phyloP scores from a whole-genome alignment of 1,140 invertebrate genomes.

The Apis laboriosa region DNA sequence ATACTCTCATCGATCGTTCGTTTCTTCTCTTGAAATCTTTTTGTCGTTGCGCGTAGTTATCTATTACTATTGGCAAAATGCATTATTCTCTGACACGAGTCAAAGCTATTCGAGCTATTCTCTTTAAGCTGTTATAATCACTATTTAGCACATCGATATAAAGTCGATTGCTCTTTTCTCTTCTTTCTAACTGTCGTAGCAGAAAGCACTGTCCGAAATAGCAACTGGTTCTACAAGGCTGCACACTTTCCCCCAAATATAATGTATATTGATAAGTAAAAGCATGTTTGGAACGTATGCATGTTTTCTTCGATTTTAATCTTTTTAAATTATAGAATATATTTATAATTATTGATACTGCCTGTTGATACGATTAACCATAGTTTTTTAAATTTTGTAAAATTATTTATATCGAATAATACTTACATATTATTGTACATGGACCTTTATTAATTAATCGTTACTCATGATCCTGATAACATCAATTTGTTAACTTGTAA shows the following conservation, averaged over 20 bases:
- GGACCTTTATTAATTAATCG: background rate
- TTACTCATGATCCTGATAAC: conserved; percentile 23
- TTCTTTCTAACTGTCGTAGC: conserved; percentile 45
- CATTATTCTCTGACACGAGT: background rate
- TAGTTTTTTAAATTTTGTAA: background rate
- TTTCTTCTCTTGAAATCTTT: background rate
- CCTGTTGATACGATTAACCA: background rate
- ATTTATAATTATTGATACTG: background rate
- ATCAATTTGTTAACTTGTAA: conserved; percentile 60
- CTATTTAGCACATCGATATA: background rate
- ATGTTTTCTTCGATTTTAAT: background rate
- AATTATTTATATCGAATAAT: background rate
- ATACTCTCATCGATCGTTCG: background rate
- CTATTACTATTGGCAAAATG: background rate
- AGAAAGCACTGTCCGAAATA: conserved; percentile 16
- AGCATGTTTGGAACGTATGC: background rate
- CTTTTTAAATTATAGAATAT: no score
- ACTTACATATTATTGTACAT: background rate
- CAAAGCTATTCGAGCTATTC: conserved; percentile 3
- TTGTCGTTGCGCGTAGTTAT: background rate
- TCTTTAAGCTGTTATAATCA: conserved; percentile 13
- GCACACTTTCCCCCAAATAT: background rate
- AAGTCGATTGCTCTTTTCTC: conserved; percentile 38
- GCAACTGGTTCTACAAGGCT: conserved; percentile 62
- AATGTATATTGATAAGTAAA: background rate